Percentiles rank a stretch among this genome's conserved stretches.
Evolutionary conservation across 2,888 invertebrate species (phyloP).

Genomic region (Azorinus chamasolen): DNA sequence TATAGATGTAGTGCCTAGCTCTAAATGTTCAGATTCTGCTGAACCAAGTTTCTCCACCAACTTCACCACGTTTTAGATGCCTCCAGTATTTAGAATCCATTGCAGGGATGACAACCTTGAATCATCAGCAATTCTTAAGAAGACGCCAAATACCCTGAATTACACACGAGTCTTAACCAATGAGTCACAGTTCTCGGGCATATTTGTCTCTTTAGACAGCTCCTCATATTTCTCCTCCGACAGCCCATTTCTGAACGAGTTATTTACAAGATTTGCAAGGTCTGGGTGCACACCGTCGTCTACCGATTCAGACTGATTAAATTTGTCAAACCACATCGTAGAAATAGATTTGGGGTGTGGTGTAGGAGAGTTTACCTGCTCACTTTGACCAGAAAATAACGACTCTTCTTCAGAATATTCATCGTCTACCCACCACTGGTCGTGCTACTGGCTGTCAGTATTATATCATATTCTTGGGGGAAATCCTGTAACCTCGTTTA

Average conservation of each 20-base stretch:
- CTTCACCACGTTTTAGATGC: slow-evolving; percentile 16
- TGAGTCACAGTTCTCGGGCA: slow-evolving; percentile 15
- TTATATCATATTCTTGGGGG: too few relatives aligned
- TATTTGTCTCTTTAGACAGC: slow-evolving; percentile 11
- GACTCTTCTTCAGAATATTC: not conserved
- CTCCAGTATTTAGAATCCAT: slow-evolving; percentile 17
- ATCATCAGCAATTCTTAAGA: slow-evolving; percentile 26
- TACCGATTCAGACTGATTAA: not conserved
- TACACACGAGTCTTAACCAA: slow-evolving; percentile 12
- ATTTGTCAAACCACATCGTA: slow-evolving; percentile 9
- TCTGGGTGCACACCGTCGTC: slow-evolving; percentile 4
- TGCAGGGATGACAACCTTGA: slow-evolving; percentile 9
- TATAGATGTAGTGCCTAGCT: slow-evolving; percentile 17
- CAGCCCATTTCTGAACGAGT: slow-evolving; percentile 19
- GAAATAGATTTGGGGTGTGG: not conserved
- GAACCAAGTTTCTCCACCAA: slow-evolving; percentile 9
- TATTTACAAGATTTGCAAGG: slow-evolving; percentile 16
- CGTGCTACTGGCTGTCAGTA: not conserved
- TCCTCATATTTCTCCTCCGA: slow-evolving; percentile 17
- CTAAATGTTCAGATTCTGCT: not conserved
- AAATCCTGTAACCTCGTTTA: too few relatives aligned
- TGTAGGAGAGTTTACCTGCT: not conserved
- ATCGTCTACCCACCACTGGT: not conserved
- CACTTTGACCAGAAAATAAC: not conserved
- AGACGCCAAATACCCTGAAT: slow-evolving; percentile 31